phyloP scores from a whole-genome alignment of 1,140 invertebrate species.

The Harpegnathos saltator region DNA sequence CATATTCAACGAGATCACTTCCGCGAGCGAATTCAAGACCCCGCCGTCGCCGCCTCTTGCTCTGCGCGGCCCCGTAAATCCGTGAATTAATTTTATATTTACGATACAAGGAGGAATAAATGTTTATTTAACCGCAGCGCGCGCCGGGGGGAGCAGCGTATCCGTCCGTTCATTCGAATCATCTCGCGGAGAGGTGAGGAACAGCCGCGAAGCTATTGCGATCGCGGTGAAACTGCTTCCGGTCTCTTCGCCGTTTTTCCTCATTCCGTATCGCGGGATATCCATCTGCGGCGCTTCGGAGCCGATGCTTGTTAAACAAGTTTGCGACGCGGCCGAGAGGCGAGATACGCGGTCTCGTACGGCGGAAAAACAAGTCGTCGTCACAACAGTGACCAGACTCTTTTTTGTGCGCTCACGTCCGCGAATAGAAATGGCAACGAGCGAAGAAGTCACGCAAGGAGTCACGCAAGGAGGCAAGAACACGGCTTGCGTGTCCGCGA shows the following conservation, averaged over 20 bases:
- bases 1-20: conserved; percentile 53
- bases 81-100: conserved; percentile 45
- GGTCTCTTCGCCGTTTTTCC: background rate
- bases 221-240: conserved; percentile 17
- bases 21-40: conserved; percentile 15
- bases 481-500: background rate
- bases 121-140: conserved; percentile 51
- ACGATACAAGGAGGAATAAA: conserved; percentile 22
- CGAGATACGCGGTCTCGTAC: background rate
- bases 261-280: background rate
- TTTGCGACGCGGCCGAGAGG: conserved; percentile 7
- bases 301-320: conserved; percentile 26
- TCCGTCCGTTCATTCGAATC: too few relatives aligned
- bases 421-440: conserved; percentile 27
- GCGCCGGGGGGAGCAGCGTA: too few relatives aligned
- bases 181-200: too few relatives aligned
- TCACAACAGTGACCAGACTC: background rate
- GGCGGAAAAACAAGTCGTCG: conserved; percentile 22
- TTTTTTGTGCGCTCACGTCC: background rate
- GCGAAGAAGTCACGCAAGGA: background rate
- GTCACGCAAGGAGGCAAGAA: conserved; percentile 5
- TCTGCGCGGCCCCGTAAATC: background rate
- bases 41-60: background rate
- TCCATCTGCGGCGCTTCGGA: background rate
- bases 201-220: background rate